These are phyloP conservation scores for Saccostrea cuccullata DNA, from an alignment of 1,140 invertebrate genomes.

Conservation along the genomic window DNA sequence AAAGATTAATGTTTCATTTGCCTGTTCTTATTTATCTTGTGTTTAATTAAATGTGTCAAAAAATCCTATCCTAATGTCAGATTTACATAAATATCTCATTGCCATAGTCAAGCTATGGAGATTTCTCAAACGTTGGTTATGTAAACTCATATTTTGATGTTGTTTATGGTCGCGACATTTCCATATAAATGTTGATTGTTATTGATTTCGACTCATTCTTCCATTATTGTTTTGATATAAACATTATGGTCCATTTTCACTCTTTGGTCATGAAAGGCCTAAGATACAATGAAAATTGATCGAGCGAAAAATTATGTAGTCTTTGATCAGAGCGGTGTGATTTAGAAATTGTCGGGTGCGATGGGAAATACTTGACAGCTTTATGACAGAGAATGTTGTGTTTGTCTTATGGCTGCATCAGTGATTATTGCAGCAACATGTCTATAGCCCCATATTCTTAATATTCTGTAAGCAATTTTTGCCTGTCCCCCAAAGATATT, in stretches of 20 bases:
- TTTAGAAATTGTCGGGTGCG: not conserved
- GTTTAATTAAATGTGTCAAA: too few relatives aligned
- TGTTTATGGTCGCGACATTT: not conserved
- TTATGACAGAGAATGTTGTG: not conserved
- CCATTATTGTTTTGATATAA: conserved; percentile 10
- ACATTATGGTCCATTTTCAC: not conserved
- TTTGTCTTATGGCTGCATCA: not conserved
- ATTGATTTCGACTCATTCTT: not conserved
- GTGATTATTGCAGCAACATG: not conserved
- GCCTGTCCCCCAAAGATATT: not conserved
- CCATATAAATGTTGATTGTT: conserved; percentile 22
- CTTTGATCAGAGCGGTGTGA: not conserved
- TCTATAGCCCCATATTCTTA: not conserved
- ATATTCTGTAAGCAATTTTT: not conserved
- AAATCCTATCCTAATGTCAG: not conserved
- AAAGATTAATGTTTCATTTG: not conserved
- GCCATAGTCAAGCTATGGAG: not conserved
- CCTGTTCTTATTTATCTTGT: not conserved
- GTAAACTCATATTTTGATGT: not conserved
- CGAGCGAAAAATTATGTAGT: not conserved
- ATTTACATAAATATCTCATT: not conserved
- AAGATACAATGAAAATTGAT: not conserved
- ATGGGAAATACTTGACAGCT: not conserved
- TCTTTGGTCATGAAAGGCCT: conserved; percentile 8
- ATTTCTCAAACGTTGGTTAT: not conserved